Base-by-base conservation (phyloP, 2,888 invertebrate genomes). In the Sesia apiformis region DNA sequence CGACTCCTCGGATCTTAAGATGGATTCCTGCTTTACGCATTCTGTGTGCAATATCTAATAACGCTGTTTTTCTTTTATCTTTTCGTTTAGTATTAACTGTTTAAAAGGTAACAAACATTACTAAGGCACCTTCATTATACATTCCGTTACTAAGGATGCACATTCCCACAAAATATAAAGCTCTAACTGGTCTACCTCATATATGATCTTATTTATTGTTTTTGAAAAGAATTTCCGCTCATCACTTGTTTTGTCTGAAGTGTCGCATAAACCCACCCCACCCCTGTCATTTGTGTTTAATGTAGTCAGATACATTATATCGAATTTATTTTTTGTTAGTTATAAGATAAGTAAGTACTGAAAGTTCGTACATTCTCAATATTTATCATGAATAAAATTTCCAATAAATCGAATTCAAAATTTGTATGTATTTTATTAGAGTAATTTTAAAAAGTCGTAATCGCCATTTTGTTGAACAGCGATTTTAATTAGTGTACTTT, bases 201-300 rank as follows among this genome's bases (percentile, higher is more conserved):
- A 42, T 6, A 42, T 6, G 5, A 6, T 7, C 5, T 6, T 7
- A 42, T 42, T 42, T 42, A 6, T 58, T 55, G 60, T 60, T 61
- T 60, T 58, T 59, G 23, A 23, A 66, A 71, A 53, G 70, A 79
- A 82, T 86, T 85, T 86, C 85, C 85, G 85, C 83, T 84, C 81
- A 69, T 65, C 62, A 67, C 65, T 64, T 63, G 59, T 42, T 42
- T 42, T 23, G 23, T 23, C 23, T 23, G 23, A 42, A 7, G 7
- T 6, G 42, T 42, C 42, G 7, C 84, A 84, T 86, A 84, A 86
- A 85, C 87, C 87, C 87, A 86, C 86, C 80, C 77, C n/a, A n/a
- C n/a, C 80, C 77, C 78, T 70, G 72, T 76, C 78, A 74, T 74
- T 52, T 41, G 40, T 23, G 23, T 8, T 52, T 61, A 53, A 59